Base-by-base conservation (phyloP, 2,888 invertebrate species). In the Aleiodes alternator region DNA sequence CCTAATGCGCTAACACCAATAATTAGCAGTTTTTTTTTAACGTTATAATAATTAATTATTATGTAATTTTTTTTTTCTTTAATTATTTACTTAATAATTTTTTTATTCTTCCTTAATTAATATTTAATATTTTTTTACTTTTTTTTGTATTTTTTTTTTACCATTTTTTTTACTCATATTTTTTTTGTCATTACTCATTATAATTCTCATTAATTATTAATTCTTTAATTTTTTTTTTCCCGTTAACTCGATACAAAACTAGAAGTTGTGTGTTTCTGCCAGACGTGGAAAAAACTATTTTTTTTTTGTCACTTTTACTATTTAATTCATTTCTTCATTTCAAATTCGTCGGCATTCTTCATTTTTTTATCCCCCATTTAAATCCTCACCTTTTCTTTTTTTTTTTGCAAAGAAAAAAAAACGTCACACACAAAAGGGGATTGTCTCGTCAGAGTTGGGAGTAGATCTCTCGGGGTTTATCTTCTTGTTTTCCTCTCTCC, bases 191-290 rank as follows among this genome's bases (percentile, higher is more conserved):
- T 80, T 76, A 55, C 16, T 14, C 34, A 14, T 70, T 79, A 77
- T 53, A 70, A 75, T 71, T 51, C 23, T 75, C 56, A 50, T 59
- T 68, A 78, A 78, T 73, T 76, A 78, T 77, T 72, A 75, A 72
- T 74, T 73, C 64, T 76, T 78, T 74, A 73, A 76, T 71, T 61
- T 55, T 81, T 76, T 79, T 76, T 77, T 79, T 81, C 73, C 69
- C 78, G 74, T 76, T 80, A 80, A 79, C 78, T 80, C 80, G 79
- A 82, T 83, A 82, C 81, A 84, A 84, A 85, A 79, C 82, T 83
- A 81, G 83, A 81, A 80, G 97, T 86, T 95, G 82, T 59, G 59
- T 43, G 43, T 7, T 43, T 43, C 11, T 43, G 81, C 94, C 94
- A 74, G 76, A 73, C 59, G 55, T 16, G 16, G 48, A 75, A 56